These are phyloP conservation scores for Takifugu ocellatus DNA, from an alignment of 2,797 vertebrate genomes.

Conservation along the genomic window DNA sequence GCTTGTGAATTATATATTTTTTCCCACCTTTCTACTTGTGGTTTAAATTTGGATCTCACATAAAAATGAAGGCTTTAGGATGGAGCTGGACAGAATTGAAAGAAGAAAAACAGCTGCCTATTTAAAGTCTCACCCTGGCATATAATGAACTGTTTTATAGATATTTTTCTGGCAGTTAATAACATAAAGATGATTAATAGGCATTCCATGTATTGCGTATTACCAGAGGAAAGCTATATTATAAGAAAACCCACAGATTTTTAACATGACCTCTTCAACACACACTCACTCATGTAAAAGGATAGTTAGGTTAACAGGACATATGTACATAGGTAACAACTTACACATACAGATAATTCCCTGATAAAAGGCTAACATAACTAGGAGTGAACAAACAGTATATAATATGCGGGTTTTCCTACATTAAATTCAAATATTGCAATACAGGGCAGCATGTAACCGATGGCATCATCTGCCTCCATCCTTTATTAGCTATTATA, in stretches of 20 bases:
- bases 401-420: constrained; percentile 64
- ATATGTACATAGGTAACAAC: constrained; percentile 73
- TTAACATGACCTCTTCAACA: constrained; percentile 44
- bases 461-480: constrained; percentile 21
- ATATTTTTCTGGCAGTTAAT: not conserved
- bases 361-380: constrained; percentile 74
- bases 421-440: constrained; percentile 58
- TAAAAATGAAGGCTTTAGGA: constrained; percentile 28
- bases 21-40: too few relatives aligned
- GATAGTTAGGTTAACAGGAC: constrained; percentile 59
- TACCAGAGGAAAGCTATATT: constrained; percentile 42
- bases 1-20: too few relatives aligned
- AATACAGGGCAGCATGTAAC: constrained; percentile 46
- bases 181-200: not conserved
- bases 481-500: constrained; percentile 13
- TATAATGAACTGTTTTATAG: not conserved
- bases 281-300: constrained; percentile 28
- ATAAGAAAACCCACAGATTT: constrained; percentile 17
- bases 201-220: constrained; percentile 36
- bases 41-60: not conserved
- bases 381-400: constrained; percentile 57
- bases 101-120: constrained; percentile 30
- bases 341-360: constrained; percentile 54
- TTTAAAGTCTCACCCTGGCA: constrained; percentile 10
- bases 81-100: constrained; percentile 23